phyloP scores from a whole-genome alignment of 2,888 invertebrate genomes.

The Mechanitis mazaeus region DNA sequence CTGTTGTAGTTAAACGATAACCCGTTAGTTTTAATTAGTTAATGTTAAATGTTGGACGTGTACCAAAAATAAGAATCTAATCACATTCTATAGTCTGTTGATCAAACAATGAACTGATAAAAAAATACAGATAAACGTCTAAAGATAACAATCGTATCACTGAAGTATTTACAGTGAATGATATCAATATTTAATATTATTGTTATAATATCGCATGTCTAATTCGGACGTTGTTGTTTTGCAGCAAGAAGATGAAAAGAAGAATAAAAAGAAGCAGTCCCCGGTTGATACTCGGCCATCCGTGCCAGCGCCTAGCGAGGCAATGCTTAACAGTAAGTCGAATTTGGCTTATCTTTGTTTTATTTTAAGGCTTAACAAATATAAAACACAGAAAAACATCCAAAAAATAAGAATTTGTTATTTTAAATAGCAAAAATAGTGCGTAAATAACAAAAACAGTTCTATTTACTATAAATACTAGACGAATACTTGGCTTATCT shows the following conservation, averaged over 20 bases:
- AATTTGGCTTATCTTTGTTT: background rate
- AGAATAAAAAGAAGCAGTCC: constrained; percentile 65
- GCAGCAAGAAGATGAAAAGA: constrained; percentile 72
- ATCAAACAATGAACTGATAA: constrained; percentile 60
- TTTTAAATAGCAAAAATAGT: no score
- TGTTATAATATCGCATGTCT: constrained; percentile 47
- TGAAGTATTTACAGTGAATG: constrained; percentile 34
- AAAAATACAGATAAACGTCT: constrained; percentile 56
- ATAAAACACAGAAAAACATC: background rate
- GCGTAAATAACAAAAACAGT: no score
- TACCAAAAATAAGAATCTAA: constrained; percentile 11
- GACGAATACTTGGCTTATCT: no score
- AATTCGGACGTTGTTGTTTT: constrained; percentile 47
- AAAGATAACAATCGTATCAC: constrained; percentile 45
- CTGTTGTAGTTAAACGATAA: background rate
- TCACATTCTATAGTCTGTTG: constrained; percentile 40
- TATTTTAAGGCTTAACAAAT: background rate
- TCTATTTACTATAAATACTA: no score
- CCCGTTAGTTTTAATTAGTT: no score
- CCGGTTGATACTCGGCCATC: constrained; percentile 67
- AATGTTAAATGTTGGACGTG: no score
- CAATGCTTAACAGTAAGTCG: constrained; percentile 71
- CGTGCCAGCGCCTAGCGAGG: constrained; percentile 71
- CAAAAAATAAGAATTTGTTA: no score
- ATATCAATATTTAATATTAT: constrained; percentile 30